Percentiles rank a stretch among this genome's conserved stretches.
Evolutionary conservation across 2,888 invertebrate genomes (phyloP).

Genomic region (Psylliodes chrysocephalus): DNA sequence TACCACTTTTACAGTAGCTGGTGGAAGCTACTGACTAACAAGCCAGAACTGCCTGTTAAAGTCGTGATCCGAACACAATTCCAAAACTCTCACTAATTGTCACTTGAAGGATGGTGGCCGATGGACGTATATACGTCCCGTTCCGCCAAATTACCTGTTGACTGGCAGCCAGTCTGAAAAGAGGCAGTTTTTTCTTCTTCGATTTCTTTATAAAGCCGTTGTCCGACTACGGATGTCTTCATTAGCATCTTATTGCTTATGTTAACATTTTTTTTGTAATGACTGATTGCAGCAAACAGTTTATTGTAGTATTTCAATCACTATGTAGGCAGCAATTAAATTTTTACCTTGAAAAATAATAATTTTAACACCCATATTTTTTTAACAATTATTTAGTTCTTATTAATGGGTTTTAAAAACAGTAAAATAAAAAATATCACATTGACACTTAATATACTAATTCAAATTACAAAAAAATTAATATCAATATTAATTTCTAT

Average conservation of each 20-base stretch:
- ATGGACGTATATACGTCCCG: conserved; percentile 50
- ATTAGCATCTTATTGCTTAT: conserved; percentile 29
- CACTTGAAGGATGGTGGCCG: conserved; percentile 41
- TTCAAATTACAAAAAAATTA: too few relatives aligned
- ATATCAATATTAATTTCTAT: too few relatives aligned
- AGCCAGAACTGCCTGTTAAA: conserved; percentile 49
- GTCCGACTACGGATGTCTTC: conserved; percentile 33
- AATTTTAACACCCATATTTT: too few relatives aligned
- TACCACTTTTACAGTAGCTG: conserved; percentile 59
- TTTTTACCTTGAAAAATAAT: too few relatives aligned
- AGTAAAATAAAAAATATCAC: too few relatives aligned
- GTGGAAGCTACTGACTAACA: conserved; percentile 50
- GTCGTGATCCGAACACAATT: conserved; percentile 55
- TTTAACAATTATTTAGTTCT: too few relatives aligned
- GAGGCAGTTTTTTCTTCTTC: conserved; percentile 16
- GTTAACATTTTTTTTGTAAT: background rate
- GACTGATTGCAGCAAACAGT: background rate
- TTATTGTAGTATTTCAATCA: background rate
- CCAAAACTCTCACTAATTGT: conserved; percentile 51
- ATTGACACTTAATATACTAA: too few relatives aligned
- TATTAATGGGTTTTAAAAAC: too few relatives aligned
- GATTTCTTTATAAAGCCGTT: conserved; percentile 30
- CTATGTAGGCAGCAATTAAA: too few relatives aligned
- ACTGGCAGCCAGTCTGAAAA: conserved; percentile 48
- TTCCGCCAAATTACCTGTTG: conserved; percentile 52